Evolutionary conservation across 2,113 vertebrate genomes (phyloP), one percentile per base, ranked within the genome.

Genomic region (Cephalopterus ornatus): DNA sequence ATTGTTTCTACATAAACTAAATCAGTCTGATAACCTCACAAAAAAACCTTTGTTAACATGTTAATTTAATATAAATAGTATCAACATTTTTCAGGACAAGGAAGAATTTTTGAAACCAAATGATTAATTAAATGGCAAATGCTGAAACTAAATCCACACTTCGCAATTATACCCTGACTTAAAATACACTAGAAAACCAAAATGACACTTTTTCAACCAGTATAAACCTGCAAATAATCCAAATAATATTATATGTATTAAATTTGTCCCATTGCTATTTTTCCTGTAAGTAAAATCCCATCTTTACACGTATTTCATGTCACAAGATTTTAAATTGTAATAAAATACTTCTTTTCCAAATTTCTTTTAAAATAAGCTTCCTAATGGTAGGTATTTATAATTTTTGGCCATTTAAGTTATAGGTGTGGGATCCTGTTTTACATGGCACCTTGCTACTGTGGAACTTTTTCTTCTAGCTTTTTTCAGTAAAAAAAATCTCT

Each of bases 371-470:
- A 97, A 92, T 93, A 96, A 92, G 62, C 78, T 97, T 97, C 95
- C 89, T 92, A 97, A 93, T 89, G 65, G 85, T 78, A 96, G 66
- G 52, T 78, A 96, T 97, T 98, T 98, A 97, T 98, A 97, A 97
- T 97, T 93, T 96, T 92, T 97, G 89, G 88, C 85, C 37, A 35
- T 96, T 96, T 94, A 92, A 67, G 84, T 96, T 96, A 95, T 94
- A 97, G 96, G 96, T 97, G 95, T 97, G 93, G 97, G 96, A 98
- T 98, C 95, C 97, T 98, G 97, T 98, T 98, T 98, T 98, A 98
- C 71, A 98, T 97, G 97, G 97, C 97, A 97, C 88, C 93, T 97
- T 49, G 90, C 96, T 98, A 97, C 97, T 30, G 79, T 71, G 85
- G 93, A 97, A 94, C 82, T 94, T 96, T 96, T 97, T 81, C 75